Conservation (phyloP, 2,797 vertebrate genomes). For the Heteromormyrus szaboi region DNA sequence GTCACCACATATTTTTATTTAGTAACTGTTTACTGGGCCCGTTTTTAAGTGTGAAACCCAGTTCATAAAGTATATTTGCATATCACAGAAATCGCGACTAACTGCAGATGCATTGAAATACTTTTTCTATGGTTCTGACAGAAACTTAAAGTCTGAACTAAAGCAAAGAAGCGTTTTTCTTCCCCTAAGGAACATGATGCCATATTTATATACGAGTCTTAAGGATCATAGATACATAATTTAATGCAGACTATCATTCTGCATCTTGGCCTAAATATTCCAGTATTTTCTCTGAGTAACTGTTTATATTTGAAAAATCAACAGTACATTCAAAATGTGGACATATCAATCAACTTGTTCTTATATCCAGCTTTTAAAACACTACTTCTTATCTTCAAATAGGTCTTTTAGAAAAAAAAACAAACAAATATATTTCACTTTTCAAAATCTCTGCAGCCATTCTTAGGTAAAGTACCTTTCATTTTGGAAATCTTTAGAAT, state of each 20-base stretch:
- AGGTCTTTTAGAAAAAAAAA: neutral
- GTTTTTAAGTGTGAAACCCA: neutral
- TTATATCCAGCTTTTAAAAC: neutral
- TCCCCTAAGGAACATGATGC: neutral
- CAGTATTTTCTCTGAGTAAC: neutral
- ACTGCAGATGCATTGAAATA: neutral
- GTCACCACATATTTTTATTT: neutral
- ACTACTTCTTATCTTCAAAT: slow-evolving; percentile 1
- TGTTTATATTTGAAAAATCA: neutral
- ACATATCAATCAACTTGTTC: neutral
- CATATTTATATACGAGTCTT: neutral
- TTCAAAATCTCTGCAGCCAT: neutral
- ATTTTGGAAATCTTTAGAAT: neutral
- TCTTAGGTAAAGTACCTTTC: neutral
- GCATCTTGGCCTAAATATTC: neutral
- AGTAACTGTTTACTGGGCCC: neutral
- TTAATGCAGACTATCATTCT: neutral
- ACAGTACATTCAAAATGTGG: neutral
- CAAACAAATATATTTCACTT: neutral
- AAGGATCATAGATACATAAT: neutral
- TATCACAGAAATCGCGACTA: neutral
- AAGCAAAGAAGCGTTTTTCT: neutral
- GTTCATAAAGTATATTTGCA: neutral
- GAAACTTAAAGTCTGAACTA: neutral
- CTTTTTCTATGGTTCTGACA: neutral